phyloP scores from a whole-genome alignment of 2,113 vertebrate genomes.

The Piaya cayana region DNA sequence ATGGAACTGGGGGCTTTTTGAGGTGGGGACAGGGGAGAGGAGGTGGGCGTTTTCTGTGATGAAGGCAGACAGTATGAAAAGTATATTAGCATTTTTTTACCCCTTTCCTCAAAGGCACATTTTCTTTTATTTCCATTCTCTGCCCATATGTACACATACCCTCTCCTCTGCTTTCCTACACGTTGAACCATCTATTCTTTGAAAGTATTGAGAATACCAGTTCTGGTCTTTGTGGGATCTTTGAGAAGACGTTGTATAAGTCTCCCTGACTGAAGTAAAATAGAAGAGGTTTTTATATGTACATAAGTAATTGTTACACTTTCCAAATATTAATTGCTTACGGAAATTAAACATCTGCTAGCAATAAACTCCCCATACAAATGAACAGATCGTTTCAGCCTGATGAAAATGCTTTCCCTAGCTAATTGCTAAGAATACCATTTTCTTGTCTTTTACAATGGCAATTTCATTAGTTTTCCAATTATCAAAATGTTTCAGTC shows the following conservation, averaged over 20 bases:
- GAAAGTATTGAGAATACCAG: neutral
- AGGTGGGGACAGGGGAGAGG: neutral
- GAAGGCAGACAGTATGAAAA: neutral
- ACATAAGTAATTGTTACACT: neutral
- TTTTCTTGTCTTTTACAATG: neutral
- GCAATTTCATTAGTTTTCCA: neutral
- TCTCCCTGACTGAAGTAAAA: neutral
- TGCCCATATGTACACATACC: neutral
- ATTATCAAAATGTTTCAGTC: neutral
- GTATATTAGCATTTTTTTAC: neutral
- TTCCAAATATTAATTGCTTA: constrained; percentile 47
- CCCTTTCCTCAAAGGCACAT: neutral
- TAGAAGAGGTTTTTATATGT: neutral
- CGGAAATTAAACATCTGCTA: constrained; percentile 27
- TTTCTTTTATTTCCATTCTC: neutral
- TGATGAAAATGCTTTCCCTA: constrained; percentile 11
- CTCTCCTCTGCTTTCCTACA: neutral
- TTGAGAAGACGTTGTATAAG: neutral
- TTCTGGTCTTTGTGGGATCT: neutral
- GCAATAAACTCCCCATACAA: constrained; percentile 10
- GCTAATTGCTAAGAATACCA: neutral
- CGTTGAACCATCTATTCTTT: neutral
- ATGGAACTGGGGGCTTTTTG: neutral
- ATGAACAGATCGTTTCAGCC: neutral
- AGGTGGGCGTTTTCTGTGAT: neutral